phyloP scores from a whole-genome alignment of 2,888 invertebrate species.

The Gastrophysa polygoni region DNA sequence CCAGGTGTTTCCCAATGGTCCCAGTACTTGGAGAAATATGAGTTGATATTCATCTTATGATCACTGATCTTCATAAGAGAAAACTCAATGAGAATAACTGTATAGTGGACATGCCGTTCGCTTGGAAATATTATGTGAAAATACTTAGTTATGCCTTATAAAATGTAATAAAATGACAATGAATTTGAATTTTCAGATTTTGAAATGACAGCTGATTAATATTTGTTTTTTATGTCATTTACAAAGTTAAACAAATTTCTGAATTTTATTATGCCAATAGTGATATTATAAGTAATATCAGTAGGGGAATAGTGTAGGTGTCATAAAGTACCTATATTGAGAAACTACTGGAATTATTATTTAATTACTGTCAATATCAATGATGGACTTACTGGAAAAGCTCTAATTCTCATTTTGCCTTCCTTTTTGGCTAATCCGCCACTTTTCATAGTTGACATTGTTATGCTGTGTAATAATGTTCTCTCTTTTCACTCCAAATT shows the following conservation, averaged over 20 bases:
- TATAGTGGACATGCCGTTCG: not conserved
- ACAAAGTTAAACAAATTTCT: too few relatives aligned
- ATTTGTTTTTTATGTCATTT: conserved; percentile 17
- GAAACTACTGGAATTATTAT: conserved; percentile 10
- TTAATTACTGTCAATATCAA: conserved; percentile 9
- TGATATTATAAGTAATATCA: not conserved
- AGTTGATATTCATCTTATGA: conserved; percentile 49
- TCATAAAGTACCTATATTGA: not conserved
- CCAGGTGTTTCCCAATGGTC: conserved; percentile 54
- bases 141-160: conserved; percentile 25
- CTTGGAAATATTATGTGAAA: conserved; percentile 22
- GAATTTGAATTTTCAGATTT: conserved; percentile 40
- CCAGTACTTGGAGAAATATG: conserved; percentile 50
- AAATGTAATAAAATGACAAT: conserved; percentile 43
- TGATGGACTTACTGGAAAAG: conserved; percentile 87
- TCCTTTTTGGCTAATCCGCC: conserved; percentile 85
- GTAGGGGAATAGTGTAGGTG: not conserved
- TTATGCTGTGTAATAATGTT: conserved; percentile 29
- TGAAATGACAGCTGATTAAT: conserved; percentile 41
- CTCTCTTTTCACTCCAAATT: conserved; percentile 48
- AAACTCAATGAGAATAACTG: not conserved
- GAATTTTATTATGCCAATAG: too few relatives aligned
- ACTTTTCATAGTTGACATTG: conserved; percentile 69
- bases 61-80: conserved; percentile 33
- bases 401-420: conserved; percentile 97